These are phyloP conservation scores for Hydropsyche tenuis DNA, from an alignment of 1,140 invertebrate genomes.

Conservation along the genomic window DNA sequence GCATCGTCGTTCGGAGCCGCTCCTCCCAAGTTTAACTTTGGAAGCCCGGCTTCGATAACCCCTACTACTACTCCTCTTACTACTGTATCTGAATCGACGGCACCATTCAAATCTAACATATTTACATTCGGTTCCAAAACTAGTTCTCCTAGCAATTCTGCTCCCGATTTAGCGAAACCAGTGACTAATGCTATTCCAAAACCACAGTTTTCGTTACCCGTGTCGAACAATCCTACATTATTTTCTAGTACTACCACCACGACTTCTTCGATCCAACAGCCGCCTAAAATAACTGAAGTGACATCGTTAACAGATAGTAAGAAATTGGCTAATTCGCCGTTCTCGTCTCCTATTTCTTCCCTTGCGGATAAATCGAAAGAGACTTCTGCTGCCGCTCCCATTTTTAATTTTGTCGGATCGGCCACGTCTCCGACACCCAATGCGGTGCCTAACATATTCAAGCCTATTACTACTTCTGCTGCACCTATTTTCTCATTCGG, in stretches of 20 bases:
- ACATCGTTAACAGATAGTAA: neutral
- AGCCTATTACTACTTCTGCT: slow-evolving; percentile 4
- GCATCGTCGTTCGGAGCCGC: neutral
- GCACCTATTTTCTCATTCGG: slow-evolving; percentile 40
- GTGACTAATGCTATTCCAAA: neutral
- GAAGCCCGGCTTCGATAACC: neutral
- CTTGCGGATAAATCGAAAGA: slow-evolving; percentile 30
- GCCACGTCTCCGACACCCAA: neutral
- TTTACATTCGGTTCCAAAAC: slow-evolving; percentile 14
- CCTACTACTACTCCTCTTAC: neutral
- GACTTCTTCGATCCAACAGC: neutral
- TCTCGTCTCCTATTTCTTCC: neutral
- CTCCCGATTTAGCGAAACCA: neutral
- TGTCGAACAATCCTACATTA: neutral
- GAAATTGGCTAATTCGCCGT: neutral
- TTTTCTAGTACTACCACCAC: neutral
- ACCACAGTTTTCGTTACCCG: slow-evolving; percentile 2
- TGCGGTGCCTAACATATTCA: slow-evolving; percentile 24
- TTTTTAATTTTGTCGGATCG: slow-evolving; percentile 8
- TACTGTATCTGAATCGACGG: neutral
- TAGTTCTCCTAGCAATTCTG: neutral
- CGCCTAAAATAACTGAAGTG: neutral
- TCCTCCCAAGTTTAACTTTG: slow-evolving; percentile 14
- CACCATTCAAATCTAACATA: slow-evolving; percentile 1
- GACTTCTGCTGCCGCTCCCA: neutral